Conservation (phyloP, 37 sponge, comb jelly and placozoan species). For the Tethya wilhelma region DNA sequence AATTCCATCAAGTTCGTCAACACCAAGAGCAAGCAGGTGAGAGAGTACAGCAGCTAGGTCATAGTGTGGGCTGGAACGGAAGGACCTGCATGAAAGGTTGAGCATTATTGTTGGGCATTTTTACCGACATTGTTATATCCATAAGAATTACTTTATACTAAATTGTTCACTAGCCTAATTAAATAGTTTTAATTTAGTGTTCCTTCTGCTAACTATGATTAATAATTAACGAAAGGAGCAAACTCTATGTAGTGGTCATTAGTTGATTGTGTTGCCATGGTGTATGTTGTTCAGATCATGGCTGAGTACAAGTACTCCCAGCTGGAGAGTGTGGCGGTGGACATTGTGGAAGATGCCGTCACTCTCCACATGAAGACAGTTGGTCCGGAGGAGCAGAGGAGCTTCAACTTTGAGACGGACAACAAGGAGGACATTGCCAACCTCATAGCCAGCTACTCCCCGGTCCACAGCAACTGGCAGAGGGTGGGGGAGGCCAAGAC, state of each 20-base stretch:
- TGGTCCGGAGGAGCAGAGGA: slow-evolving; percentile 77
- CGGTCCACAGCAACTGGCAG: slow-evolving; percentile 90
- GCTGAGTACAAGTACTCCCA: slow-evolving; percentile 78
- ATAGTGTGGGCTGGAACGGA: not conserved
- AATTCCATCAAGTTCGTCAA: slow-evolving; percentile 89
- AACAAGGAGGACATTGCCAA: slow-evolving; percentile 95
- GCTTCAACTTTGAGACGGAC: slow-evolving; percentile 86
- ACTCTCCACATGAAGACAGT: slow-evolving; percentile 79
- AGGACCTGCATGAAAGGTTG: no score
- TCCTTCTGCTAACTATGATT: no score
- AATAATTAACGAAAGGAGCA: no score
- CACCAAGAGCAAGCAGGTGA: slow-evolving; percentile 72
- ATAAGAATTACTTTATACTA: no score
- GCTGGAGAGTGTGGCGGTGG: slow-evolving; percentile 84
- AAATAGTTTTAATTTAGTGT: no score
- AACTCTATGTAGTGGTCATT: not conserved
- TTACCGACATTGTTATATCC: no score
- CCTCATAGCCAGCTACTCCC: slow-evolving; percentile 95
- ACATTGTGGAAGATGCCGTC: slow-evolving; percentile 74
- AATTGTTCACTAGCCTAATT: no score
- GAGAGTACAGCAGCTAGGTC: slow-evolving; percentile 89
- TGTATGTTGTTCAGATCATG: slow-evolving; percentile 73
- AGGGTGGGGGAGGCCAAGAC: slow-evolving; percentile 82
- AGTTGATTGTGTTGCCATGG: not conserved
- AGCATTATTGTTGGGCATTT: no score